Base-by-base conservation (phyloP, 2,888 invertebrate species). In the Troides helena region DNA sequence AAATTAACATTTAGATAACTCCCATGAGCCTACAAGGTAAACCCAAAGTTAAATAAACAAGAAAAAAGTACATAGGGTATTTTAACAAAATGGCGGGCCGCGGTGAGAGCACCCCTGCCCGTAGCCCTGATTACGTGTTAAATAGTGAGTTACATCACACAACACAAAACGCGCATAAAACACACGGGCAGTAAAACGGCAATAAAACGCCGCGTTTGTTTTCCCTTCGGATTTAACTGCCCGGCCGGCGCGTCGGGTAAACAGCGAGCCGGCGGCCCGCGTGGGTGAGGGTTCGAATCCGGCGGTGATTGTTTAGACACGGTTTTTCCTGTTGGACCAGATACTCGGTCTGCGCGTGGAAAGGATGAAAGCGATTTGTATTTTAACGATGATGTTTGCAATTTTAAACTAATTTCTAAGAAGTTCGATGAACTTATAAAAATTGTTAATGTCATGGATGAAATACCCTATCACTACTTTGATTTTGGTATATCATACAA, bases 161-260 rank as follows among this genome's bases (percentile, higher is more conserved):
- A 67, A 67, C 67, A 62, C 59, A 58, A 68, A 62, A 63, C 36
- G n/a, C 68, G 46, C 46, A 25, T 68, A 59, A 71, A 69, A 70
- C 68, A 43, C 43, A 62, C 68, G 46, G 60, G 64, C 67, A 68
- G 68, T 70, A 64, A 72, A 70, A 65, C 68, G 62, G 73, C 66
- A 68, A 68, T 73, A 68, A 72, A 66, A 62, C 67, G 62, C 23
- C 60, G 64, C 64, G 65, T 68, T 69, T 71, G 68, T 69, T 68
- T 71, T 68, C 36, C 50, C 65, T 71, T 64, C 66, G 69, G 64
- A 60, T 69, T 73, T 72, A 72, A 71, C 71, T 69, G 72, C 61
- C 43, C 63, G 68, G 66, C 50, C 60, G 43, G 57, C 69, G n/a
- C 67, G 58, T n/a, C 58, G 58, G 62, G 30, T 68, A 68, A 58